Evolutionary conservation across 2,113 vertebrate species (phyloP), one percentile per base, ranked within the genome.

Genomic region (Dissostichus mawsoni): DNA sequence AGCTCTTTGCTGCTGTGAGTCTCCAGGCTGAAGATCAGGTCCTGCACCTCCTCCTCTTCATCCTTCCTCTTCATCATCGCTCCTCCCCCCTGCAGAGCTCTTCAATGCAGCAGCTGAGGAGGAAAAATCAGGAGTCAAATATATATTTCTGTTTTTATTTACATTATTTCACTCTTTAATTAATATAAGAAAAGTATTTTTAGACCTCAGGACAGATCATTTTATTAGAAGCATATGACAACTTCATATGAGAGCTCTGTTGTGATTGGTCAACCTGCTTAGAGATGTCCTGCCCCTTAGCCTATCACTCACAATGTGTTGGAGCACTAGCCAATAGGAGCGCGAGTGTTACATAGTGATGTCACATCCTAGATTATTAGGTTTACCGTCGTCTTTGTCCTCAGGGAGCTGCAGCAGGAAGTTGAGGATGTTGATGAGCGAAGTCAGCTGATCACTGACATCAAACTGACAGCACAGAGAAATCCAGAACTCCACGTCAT

Each of bases 401-500:
- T 97, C 94, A 0, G 98, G 98, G 29, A 99, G 94, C 62, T 94
- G 86, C 76, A 94, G 90, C 84, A 99, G 95, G 90, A 97, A 99
- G 72, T 94, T 87, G 20, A 99, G 94, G 85, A 99, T 90, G 73
- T 91, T 95, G 90, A 97, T 93, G 76, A 99, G 67, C 0, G 95
- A 95, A 33, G 92, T 89, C 45, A 99, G 88, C 87, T 99, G 97
- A 8, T 95, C 94, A 0, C 16, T 74, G 10, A 96, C 93, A 16
- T 91, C 90, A 56, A 99, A 99, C 81, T 96, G 93, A 4, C 96
- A 97, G 79, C 96, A 97, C 61, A 99, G 83, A 0, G 94, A 95
- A 73, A 98, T 95, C 98, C 97, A 99, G 85, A 99, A 98, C 68
- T 97, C 97, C n/a, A 95, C 91, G 51, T 98, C 96, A 56, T 88